Conservation (phyloP, 2,888 invertebrate species). For the Cancer borealis region DNA sequence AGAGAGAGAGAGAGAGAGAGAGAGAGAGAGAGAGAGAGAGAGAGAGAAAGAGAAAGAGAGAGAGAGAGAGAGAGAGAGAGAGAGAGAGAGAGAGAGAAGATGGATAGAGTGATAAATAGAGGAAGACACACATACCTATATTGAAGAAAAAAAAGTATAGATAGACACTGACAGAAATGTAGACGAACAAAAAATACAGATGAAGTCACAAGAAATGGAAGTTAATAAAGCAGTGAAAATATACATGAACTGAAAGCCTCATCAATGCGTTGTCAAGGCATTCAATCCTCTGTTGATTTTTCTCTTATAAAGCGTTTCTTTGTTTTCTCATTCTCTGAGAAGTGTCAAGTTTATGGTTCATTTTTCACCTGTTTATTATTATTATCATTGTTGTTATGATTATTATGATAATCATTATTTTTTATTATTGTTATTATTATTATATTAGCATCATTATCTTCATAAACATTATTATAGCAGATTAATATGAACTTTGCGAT, state of each 20-base stretch:
- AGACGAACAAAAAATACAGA: not conserved
- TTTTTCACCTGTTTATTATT: not conserved
- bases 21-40: not conserved
- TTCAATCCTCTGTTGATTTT: not conserved
- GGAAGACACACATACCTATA: not conserved
- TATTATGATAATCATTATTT: too few relatives aligned
- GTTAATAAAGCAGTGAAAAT: not conserved
- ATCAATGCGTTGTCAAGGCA: not conserved
- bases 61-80: not conserved
- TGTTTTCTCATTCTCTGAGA: not conserved
- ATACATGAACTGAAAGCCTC: too few relatives aligned
- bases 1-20: too few relatives aligned
- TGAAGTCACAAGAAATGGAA: not conserved
- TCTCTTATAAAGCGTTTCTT: not conserved
- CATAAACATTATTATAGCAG: not conserved
- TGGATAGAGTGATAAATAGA: not conserved
- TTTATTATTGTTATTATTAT: too few relatives aligned
- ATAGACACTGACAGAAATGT: not conserved
- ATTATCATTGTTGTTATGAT: not conserved
- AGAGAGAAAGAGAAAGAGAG: not conserved
- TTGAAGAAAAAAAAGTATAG: too few relatives aligned
- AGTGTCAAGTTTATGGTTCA: not conserved
- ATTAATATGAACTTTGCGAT: not conserved
- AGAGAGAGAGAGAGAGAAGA: not conserved
- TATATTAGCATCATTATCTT: not conserved